Percentiles rank a stretch among this genome's conserved stretches.
phyloP scores from a whole-genome alignment of 2,797 vertebrate genomes.

The Cuculus canorus region DNA sequence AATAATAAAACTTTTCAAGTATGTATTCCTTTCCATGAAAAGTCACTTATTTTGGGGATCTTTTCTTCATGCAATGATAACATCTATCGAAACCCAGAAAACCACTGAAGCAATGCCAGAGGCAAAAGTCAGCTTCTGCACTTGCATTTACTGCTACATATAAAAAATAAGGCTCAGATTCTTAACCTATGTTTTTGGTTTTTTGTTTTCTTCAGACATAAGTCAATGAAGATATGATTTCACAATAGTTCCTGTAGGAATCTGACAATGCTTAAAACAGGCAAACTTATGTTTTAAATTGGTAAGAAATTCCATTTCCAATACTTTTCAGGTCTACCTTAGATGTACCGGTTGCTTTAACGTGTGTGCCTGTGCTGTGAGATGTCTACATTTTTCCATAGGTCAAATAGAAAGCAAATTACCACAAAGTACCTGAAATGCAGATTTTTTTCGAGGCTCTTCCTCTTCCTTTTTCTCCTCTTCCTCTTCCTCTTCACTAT shows the following conservation, averaged over 20 bases:
- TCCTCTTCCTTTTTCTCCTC: slow-evolving; percentile 92
- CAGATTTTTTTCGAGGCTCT: slow-evolving; percentile 89
- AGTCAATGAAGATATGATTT: background rate
- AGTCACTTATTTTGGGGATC: background rate
- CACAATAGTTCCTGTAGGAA: background rate
- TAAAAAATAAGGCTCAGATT: slow-evolving; percentile 15
- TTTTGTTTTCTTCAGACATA: background rate
- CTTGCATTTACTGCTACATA: background rate
- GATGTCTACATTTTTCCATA: background rate
- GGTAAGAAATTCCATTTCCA: slow-evolving; percentile 8
- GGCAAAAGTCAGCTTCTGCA: slow-evolving; percentile 19
- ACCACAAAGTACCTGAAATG: slow-evolving; percentile 83
- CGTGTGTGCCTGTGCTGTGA: background rate
- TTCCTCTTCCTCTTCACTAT: slow-evolving; percentile 98
- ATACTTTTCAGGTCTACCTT: background rate
- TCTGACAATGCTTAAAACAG: background rate
- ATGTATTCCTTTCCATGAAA: background rate
- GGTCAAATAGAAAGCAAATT: background rate
- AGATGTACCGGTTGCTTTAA: background rate
- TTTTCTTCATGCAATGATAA: background rate
- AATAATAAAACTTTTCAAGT: background rate
- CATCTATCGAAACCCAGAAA: background rate
- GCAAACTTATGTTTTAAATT: background rate
- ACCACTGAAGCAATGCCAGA: background rate
- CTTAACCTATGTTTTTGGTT: slow-evolving; percentile 19